A percentile compares a stretch with the other conserved stretches of the same genome.
Evolutionary conservation across 2,797 vertebrate genomes (phyloP).

Genomic region (Hylomyscus alleni): DNA sequence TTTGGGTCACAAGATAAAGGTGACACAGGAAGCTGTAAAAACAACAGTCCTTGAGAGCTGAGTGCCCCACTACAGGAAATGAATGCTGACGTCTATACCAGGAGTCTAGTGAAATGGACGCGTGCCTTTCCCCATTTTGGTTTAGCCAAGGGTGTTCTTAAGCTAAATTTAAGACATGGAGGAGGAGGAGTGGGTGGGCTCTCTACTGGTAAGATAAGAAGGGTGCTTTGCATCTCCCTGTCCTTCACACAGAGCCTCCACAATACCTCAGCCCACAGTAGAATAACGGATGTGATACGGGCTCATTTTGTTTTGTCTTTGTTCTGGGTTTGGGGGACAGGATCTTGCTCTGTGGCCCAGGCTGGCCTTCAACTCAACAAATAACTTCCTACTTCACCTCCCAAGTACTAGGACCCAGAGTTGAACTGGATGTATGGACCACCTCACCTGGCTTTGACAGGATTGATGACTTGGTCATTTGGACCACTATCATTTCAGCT

Average conservation of each 20-base stretch:
- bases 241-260: conserved; percentile 17
- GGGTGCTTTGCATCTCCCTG: conserved; percentile 3
- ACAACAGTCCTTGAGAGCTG: background rate
- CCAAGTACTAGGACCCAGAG: background rate
- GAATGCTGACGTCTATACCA: background rate
- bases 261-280: background rate
- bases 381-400: background rate
- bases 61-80: background rate
- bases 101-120: conserved; percentile 16
- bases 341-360: background rate
- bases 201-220: conserved; percentile 49
- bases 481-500: background rate
- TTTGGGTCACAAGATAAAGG: background rate
- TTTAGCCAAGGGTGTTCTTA: conserved; percentile 39
- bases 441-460: background rate
- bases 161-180: conserved; percentile 72
- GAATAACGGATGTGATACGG: background rate
- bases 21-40: background rate
- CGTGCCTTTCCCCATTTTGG: background rate
- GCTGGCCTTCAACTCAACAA: background rate
- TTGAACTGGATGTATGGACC: background rate
- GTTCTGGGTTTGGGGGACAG: background rate
- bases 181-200: conserved; percentile 69
- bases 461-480: background rate
- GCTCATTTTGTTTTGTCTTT: background rate